A percentile compares a stretch with the other conserved stretches of the same genome.
These are phyloP conservation scores for Gymnorhina tibicen DNA, from an alignment of 2,113 vertebrate species.

Conservation along the genomic window DNA sequence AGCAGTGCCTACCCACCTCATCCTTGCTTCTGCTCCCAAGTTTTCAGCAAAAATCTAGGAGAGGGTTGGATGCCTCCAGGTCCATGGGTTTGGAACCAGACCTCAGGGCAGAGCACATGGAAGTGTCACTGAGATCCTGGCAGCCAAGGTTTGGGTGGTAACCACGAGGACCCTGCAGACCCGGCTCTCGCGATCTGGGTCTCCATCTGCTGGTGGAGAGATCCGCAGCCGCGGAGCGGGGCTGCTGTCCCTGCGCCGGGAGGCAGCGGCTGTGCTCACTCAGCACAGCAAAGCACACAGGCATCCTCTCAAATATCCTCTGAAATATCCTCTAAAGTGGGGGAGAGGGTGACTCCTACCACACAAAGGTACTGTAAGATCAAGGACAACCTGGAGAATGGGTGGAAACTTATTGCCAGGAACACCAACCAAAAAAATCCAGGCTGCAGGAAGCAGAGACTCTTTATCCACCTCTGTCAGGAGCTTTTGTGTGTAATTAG, in stretches of 20 bases:
- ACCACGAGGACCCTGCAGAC: not conserved
- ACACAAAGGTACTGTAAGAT: not conserved
- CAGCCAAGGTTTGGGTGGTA: not conserved
- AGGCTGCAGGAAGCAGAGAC: not conserved
- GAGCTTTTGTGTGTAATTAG: not conserved
- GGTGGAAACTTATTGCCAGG: not conserved
- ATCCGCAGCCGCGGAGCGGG: not conserved
- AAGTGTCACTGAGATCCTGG: not conserved
- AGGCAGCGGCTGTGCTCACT: not conserved
- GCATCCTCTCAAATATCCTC: rapidly evolving
- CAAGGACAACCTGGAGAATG: not conserved
- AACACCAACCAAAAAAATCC: not conserved
- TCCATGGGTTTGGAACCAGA: not conserved
- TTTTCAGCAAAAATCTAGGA: not conserved
- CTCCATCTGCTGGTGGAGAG: constrained; percentile 35
- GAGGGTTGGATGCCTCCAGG: not conserved
- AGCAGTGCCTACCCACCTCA: not conserved
- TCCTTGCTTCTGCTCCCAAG: not conserved
- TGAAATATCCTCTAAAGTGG: too few relatives aligned
- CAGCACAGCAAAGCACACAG: not conserved
- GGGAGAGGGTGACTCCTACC: not conserved
- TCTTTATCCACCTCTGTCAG: not conserved
- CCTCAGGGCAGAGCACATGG: not conserved
- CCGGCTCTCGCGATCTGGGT: not conserved
- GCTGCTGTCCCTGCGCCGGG: not conserved